Conservation (phyloP, 2,888 invertebrate genomes). For the Lumbricus terrestris region DNA sequence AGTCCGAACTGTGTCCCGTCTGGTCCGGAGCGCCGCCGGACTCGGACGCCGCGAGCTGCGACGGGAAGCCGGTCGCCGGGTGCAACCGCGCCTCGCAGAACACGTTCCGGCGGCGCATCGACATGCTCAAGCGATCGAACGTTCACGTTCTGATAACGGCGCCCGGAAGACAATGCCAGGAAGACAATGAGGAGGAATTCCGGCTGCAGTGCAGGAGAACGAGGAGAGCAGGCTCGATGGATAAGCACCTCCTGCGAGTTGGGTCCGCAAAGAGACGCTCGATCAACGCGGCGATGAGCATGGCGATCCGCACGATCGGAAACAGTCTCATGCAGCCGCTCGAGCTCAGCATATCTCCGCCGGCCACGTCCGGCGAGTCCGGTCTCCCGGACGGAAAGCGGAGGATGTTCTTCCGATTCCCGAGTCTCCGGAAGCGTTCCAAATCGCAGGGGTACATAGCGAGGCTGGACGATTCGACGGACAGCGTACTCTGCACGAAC, state of each 20-base stretch:
- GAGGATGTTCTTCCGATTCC: slow-evolving; percentile 55
- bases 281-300: slow-evolving; percentile 39
- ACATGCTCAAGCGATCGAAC: slow-evolving; percentile 3
- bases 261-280: slow-evolving; percentile 31
- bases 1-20: slow-evolving; percentile 19
- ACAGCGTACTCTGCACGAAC: slow-evolving; percentile 6
- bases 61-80: background rate
- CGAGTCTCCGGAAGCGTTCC: slow-evolving; percentile 54
- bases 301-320: slow-evolving; percentile 53
- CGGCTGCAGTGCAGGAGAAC: slow-evolving; percentile 28
- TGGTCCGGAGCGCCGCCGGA: background rate
- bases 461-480: slow-evolving; percentile 22
- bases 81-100: background rate
- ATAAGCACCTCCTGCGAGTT: slow-evolving; percentile 39
- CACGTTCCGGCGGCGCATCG: background rate
- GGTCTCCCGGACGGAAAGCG: slow-evolving; percentile 9
- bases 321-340: slow-evolving; percentile 55
- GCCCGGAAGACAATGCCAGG: background rate
- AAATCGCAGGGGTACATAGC: slow-evolving; percentile 51
- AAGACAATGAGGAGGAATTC: slow-evolving; percentile 18
- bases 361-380: background rate
- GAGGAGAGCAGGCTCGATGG: slow-evolving; percentile 41
- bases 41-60: background rate
- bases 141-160: slow-evolving; percentile 21
- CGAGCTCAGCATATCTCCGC: slow-evolving; percentile 38